Evolutionary conservation across 2,113 vertebrate genomes (phyloP), one percentile per base, ranked within the genome.

Genomic region (Oncorhynchus kisutch): DNA sequence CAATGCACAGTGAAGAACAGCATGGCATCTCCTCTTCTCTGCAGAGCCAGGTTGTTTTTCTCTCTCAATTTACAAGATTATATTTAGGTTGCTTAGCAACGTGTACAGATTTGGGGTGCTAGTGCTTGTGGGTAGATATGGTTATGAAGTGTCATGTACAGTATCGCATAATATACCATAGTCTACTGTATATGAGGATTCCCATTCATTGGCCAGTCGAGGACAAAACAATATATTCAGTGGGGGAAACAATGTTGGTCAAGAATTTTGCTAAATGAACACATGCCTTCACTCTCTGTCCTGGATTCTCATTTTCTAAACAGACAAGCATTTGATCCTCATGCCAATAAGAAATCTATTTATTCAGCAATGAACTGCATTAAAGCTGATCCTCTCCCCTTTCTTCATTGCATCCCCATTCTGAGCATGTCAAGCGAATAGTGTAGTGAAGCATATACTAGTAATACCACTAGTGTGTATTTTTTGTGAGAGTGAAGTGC

Each of bases 41-140:
- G 78, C 83, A 74, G 76, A 78, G 71, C 1, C 2, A 75, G 62
- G 67, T 81, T 79, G 66, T 76, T 86, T 77, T 74, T 49, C 82
- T 88, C 72, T 82, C 74, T 78, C 76, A 70, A 70, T 76, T 71
- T 81, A 75, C 71, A 67, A 60, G 69, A 83, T 81, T 82, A 91
- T 89, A 91, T 93, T 93, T 91, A 92, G 87, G 88, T 93, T 93
- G 90, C 92, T 84, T 88, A 86, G 92, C 91, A 93, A 93, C 92
- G 84, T 91, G 75, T 81, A 85, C 81, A 80, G 79, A 80, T 80
- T 62, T 62, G n/a, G 24, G 59, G 7, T 62, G 67, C 76, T 69
- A 29, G 59, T 78, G 79, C 77, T 87, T 45, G 86, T 73, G 67
- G 71, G 72, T 68, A 31, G 25, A 65, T 78, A 76, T 73, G 22